Evolutionary conservation across 2,888 invertebrate genomes (phyloP), one percentile per base, ranked within the genome.

Genomic region (Mycalesis mineus): DNA sequence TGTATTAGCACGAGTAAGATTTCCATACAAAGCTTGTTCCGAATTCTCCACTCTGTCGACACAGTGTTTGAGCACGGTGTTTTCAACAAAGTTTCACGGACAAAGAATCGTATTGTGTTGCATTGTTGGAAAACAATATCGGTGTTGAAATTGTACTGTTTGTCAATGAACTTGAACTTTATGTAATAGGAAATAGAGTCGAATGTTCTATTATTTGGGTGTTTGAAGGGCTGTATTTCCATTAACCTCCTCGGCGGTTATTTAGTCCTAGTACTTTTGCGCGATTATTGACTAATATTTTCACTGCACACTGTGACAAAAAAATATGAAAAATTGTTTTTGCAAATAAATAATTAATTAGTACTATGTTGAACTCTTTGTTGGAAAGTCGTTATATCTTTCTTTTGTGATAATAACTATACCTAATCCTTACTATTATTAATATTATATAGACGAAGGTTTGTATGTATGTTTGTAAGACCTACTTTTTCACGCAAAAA

Each of bases 221-320:
- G 1, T 55, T 47, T 49, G 64, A 58, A 65, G 52, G 55, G 50
- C 54, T 33, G 53, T 57, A 53, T 52, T 52, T 58, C 37, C 55
- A 48, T 63, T 65, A 59, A 65, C 60, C 54, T 60, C 58, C 68
- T 59, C 37, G 51, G 37, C 41, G 28, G 53, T 67, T 62, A 62
- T 71, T 67, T 48, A 47, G 55, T 62, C 69, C 71, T 71, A 58
- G 71, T 71, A 70, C 60, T 62, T 69, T 69, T 65, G 66, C 68
- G 67, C 68, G 65, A 61, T 68, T 68, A 63, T 49, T 36, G 45
- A 45, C 42, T n/a, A 17, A 45, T n/a, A 36, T 15, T 47, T 48
- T 7, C 13, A 13, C 28, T 13, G 2, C 13, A 14, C 11, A 22
- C 17, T 1, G 14, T 7, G n/a, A n/a, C n/a, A n/a, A n/a, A n/a